Evolutionary conservation across 1,140 invertebrate species (phyloP), one percentile per base, ranked within the genome.

Genomic region (Drosophila dunni): DNA sequence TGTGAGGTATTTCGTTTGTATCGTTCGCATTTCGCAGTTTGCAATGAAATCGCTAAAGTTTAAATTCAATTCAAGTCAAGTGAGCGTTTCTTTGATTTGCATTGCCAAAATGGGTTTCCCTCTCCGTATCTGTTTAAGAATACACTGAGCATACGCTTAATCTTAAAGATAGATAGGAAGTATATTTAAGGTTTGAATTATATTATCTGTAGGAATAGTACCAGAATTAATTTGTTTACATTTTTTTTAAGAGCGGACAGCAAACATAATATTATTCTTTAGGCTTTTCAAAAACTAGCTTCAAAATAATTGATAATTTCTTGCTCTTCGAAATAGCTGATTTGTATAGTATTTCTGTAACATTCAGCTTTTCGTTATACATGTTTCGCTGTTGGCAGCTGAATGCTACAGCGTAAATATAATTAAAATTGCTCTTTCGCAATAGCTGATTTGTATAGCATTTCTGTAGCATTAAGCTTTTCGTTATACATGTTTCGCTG

Each of bases 41-140:
- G 67, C 84, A 80, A 70, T 72, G 36, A 79, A 90, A 88, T 90
- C 66, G 80, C 77, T 20, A 89, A 88, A 84, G 80, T 88, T 88
- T 81, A 75, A 88, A 81, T 84, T 81, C 73, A 84, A 88, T 78
- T 82, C 79, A 20, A 85, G 68, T 17, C 33, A 46, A 54, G 33
- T 42, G 36, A 38, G 56, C 67, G 57, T 75, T 63, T 63, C 33
- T 42, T 75, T 46, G 60, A 75, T 75, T 71, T 65, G 67, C 66
- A 74, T 74, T 40, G 38, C 0, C 17, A 36, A 34, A 68, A 63
- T 61, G 17, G 33, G 15, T 42, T 48, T 34, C 13, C 38, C 33
- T n/a, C 10, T 15, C 17, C 15, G 10, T 15, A 54, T 13, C 8
- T 54, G 51, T 45, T 13, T n/a, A n/a, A 45, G 15, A 45, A 15